Percentiles rank a stretch among this genome's conserved stretches.
These are phyloP conservation scores for Lumbricus terrestris DNA, from an alignment of 2,888 invertebrate genomes.

Conservation along the genomic window DNA sequence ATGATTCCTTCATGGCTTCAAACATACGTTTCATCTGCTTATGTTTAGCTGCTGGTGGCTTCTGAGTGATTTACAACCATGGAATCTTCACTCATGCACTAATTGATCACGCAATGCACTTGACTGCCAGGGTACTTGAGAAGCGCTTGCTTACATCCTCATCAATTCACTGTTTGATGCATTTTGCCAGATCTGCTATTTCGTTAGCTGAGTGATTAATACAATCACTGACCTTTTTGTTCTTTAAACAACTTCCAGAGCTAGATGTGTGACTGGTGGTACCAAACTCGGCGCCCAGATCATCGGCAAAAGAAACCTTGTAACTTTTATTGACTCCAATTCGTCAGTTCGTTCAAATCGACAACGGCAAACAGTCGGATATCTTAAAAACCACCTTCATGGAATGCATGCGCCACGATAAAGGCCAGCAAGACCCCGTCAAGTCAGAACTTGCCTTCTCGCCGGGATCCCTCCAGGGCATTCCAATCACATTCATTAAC, in stretches of 20 bases:
- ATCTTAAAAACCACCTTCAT: background rate
- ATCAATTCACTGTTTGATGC: too few species aligned
- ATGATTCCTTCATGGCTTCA: background rate
- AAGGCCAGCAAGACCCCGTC: background rate
- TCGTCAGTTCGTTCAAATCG: background rate
- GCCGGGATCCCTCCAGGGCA: background rate
- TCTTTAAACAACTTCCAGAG: background rate
- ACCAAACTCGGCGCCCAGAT: background rate
- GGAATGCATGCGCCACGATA: background rate
- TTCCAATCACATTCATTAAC: background rate
- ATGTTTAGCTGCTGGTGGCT: background rate
- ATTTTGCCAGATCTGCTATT: background rate
- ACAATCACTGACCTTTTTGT: background rate
- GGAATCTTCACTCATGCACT: too few species aligned
- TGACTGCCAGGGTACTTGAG: too few species aligned
- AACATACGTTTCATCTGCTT: background rate
- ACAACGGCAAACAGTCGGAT: background rate
- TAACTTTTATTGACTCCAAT: background rate
- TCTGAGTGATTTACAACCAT: background rate
- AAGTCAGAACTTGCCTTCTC: background rate
- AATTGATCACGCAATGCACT: too few species aligned
- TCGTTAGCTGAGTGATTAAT: background rate
- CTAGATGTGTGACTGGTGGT: conserved; percentile 3
- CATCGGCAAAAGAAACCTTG: background rate
- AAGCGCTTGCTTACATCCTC: background rate